These are phyloP conservation scores for Nephrotoma flavescens DNA, from an alignment of 2,888 invertebrate species.

Conservation along the genomic window DNA sequence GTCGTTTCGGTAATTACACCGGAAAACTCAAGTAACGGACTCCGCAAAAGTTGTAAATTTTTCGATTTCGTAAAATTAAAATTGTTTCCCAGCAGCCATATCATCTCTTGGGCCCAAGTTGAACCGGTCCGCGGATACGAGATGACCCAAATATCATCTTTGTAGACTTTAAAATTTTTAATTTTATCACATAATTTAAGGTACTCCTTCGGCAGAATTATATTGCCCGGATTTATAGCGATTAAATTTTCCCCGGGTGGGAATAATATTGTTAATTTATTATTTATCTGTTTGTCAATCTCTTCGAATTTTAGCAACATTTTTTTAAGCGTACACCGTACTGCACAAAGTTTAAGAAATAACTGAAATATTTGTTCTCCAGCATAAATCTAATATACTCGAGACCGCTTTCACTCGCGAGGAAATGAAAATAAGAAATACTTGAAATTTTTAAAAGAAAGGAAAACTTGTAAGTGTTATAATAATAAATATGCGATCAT, in stretches of 20 bases:
- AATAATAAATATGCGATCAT: not conserved
- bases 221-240: slow-evolving; percentile 46
- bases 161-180: slow-evolving; percentile 50
- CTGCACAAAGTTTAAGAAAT: not conserved
- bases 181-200: slow-evolving; percentile 53
- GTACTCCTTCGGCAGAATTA: slow-evolving; percentile 54
- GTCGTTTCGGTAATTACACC: slow-evolving; percentile 46
- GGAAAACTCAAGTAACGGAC: slow-evolving; percentile 60
- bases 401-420: not conserved
- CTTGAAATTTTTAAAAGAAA: not conserved
- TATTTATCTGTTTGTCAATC: slow-evolving; percentile 41
- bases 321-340: not conserved
- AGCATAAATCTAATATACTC: not conserved
- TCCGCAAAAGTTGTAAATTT: slow-evolving; percentile 36
- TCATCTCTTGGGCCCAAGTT: slow-evolving; percentile 89
- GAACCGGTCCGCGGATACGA: slow-evolving; percentile 89
- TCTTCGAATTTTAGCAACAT: slow-evolving; percentile 33
- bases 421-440: not conserved
- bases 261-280: slow-evolving; percentile 49
- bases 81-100: slow-evolving; percentile 74
- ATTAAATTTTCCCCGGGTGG: slow-evolving; percentile 43
- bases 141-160: slow-evolving; percentile 71
- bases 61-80: slow-evolving; percentile 62
- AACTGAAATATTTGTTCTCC: not conserved
- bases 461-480: not conserved